Evolutionary conservation across 1,140 invertebrate genomes (phyloP).

Genomic region (Yoshiicerus persimilis): DNA sequence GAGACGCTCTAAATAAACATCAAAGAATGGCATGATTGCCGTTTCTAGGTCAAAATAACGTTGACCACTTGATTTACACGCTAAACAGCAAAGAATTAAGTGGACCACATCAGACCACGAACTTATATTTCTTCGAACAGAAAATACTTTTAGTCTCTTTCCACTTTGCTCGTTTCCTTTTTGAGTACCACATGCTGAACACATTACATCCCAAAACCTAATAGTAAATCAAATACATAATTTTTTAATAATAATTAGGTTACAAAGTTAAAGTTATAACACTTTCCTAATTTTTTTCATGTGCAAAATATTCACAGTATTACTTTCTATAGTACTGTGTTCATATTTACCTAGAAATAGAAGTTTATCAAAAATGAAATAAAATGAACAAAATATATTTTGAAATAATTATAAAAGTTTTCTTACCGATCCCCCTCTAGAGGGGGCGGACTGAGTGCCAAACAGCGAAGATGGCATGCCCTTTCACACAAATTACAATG

Average conservation of each 20-base stretch:
- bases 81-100: conserved; percentile 36
- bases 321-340: too few relatives aligned
- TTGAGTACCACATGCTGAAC: conserved; percentile 42
- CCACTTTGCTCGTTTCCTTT: not conserved
- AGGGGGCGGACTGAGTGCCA: conserved; percentile 26
- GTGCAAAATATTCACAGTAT: too few relatives aligned
- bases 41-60: conserved; percentile 38
- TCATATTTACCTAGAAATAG: too few relatives aligned
- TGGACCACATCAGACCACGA: conserved; percentile 39
- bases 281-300: too few relatives aligned
- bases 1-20: conserved; percentile 15
- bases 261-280: too few relatives aligned
- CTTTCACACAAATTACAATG: conserved; percentile 36
- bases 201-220: conserved; percentile 43
- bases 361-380: not conserved
- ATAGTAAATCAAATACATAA: not conserved
- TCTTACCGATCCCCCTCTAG: conserved; percentile 37
- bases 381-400: not conserved
- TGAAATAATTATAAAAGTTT: not conserved
- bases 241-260: too few relatives aligned
- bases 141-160: conserved; percentile 33
- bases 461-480: conserved; percentile 35
- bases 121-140: conserved; percentile 35
- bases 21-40: conserved; percentile 37
- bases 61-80: not conserved